phyloP scores from a whole-genome alignment of 2,113 vertebrate genomes.

The Chroicocephalus ridibundus region DNA sequence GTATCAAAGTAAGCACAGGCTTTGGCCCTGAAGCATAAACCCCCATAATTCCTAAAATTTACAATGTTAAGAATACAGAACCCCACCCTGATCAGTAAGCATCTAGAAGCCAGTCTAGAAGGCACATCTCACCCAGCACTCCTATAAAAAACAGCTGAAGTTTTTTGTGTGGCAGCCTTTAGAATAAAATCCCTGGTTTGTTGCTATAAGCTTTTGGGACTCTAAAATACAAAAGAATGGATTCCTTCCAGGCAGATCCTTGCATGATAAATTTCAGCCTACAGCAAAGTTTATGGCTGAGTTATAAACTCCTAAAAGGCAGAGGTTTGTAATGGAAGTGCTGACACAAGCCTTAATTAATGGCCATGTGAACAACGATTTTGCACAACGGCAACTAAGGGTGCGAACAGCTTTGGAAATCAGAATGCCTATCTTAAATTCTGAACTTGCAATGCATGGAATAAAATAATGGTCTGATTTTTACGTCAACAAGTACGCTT shows the following conservation, averaged over 20 bases:
- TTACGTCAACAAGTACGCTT: not conserved
- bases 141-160: not conserved
- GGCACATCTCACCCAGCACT: not conserved
- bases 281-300: conserved; percentile 31
- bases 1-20: not conserved
- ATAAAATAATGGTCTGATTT: not conserved
- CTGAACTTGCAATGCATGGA: not conserved
- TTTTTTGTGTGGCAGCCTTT: not conserved
- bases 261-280: conserved; percentile 14
- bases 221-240: not conserved
- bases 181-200: not conserved
- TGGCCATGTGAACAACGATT: not conserved
- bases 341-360: conserved; percentile 38
- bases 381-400: not conserved
- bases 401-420: conserved; percentile 14
- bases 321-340: conserved; percentile 21
- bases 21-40: not conserved
- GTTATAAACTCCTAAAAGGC: conserved; percentile 37
- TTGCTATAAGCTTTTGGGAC: not conserved
- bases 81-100: not conserved
- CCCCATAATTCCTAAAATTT: not conserved
- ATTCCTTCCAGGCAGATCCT: conserved; percentile 30
- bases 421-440: not conserved
- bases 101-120: not conserved
- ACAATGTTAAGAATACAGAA: not conserved